Base-by-base conservation (phyloP, 2,888 invertebrate genomes). In the Myopa testacea region DNA sequence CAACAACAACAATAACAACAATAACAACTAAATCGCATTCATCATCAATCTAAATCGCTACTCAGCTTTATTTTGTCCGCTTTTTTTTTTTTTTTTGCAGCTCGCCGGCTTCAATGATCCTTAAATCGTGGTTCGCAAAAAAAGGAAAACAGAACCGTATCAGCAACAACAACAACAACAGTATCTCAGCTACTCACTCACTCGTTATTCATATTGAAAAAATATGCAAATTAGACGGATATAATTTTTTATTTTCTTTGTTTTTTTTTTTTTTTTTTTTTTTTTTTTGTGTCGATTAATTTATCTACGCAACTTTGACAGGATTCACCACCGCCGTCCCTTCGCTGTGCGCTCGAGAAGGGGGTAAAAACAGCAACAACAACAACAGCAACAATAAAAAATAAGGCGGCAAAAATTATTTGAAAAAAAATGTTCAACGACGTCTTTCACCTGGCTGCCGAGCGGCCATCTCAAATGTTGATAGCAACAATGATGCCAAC, bases 201-300 rank as follows among this genome's bases (percentile, higher is more conserved):
- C 45, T 45, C 45, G 45, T 10, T 8, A 10, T 45, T 45, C 45
- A 8, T 52, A 75, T 67, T 75, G 75, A 75, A 86, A 85, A 83
- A 86, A 86, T 85, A 85, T 85, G 85, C 86, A 85, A 85, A 85
- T 85, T 84, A 85, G 86, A 81, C 81, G 45, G 45, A 45, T 8
- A 45, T 10, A 45, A 10, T 45, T 45, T 45, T 45, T 45, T 45
- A 10, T 45, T 26, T 26, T 2, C 26, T 26, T 26, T 26, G 1
- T 26, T 26, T 26, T 26, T 26, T n/a, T n/a, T 45, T 45, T 45
- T 45, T 45, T 45, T 1, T 45, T 26, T 26, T 2, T 2, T 26
- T 26, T 26, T 26, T 26, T 26, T 26, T 26, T 26, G 26, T n/a
- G 16, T 40, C 19, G 16, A 69, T 69, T 69, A 55, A 65, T 75